phyloP scores from a whole-genome alignment of 2,888 invertebrate genomes.

The Drosophila nr. perissopoda region DNA sequence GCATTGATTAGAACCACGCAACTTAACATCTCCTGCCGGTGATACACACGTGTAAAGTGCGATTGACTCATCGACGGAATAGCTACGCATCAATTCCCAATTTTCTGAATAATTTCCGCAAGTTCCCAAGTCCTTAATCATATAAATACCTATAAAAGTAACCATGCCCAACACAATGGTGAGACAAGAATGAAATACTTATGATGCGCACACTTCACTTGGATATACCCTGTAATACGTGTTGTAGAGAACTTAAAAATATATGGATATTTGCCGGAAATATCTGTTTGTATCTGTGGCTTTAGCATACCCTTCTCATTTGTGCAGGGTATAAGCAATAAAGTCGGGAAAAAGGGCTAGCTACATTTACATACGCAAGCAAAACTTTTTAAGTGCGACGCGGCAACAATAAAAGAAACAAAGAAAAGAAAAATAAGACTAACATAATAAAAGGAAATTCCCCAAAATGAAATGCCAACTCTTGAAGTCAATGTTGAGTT shows the following conservation, averaged over 20 bases:
- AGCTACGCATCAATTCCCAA: constrained; percentile 31
- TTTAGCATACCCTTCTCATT: not conserved
- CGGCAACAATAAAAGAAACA: constrained; percentile 7
- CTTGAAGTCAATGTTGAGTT: constrained; percentile 41
- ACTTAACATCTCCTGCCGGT: constrained; percentile 19
- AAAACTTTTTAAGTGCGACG: constrained; percentile 33
- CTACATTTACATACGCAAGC: constrained; percentile 11
- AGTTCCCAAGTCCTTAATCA: constrained; percentile 61
- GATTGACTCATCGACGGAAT: not conserved
- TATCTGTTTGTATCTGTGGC: not conserved
- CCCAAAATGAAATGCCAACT: constrained; percentile 43
- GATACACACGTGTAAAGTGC: constrained; percentile 36
- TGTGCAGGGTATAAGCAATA: not conserved
- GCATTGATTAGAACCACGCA: constrained; percentile 59
- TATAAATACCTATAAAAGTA: constrained; percentile 46
- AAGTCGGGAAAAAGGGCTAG: not conserved
- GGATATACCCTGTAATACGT: not conserved
- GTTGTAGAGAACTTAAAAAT: no score
- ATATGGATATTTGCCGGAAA: no score
- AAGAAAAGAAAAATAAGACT: constrained; percentile 23
- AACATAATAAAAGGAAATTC: constrained; percentile 57
- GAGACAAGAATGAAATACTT: not conserved
- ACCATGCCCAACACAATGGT: constrained; percentile 23
- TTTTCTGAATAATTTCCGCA: constrained; percentile 50
- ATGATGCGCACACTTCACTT: no score